Evolutionary conservation across 2,113 vertebrate genomes (phyloP), one percentile per base, ranked within the genome.

Genomic region (Boleophthalmus pectinirostris): DNA sequence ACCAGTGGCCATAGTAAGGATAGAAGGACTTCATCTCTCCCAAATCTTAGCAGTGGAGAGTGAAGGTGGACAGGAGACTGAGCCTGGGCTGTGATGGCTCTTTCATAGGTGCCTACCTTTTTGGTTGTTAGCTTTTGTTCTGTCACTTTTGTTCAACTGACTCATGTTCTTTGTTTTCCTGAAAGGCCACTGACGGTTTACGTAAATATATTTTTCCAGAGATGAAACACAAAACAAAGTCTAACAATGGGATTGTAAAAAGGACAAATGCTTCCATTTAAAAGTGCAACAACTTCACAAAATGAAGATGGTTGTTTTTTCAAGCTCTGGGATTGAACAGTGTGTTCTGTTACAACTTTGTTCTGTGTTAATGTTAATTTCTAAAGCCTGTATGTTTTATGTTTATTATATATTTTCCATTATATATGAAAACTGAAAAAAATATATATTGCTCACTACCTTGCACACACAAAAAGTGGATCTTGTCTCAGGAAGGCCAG

Each of bases 321-420:
- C 95, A 95, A 96, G 95, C 96, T 97, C 96, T 96, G 96, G 97
- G 96, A 96, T 94, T 83, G 95, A 96, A 94, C 95, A 94, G 95
- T 94, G 95, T 78, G 86, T 91, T 90, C 78, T 90, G 85, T 92
- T 93, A 88, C 90, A 86, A 85, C 90, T 84, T 87, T 81, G 78
- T 88, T 88, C 78, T 82, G 80, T 89, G 86, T 89, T 89, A 79
- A 88, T 92, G 84, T 92, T 87, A 82, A 90, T 92, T 90, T 91
- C 83, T 84, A 82, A 93, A 91, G 90, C 83, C 85, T 92, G 85
- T 91, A 79, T 79, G 82, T 89, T 90, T 88, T 85, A 77, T 87
- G 85, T 92, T 85, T 73, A 88, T 85, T 88, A 85, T 87, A 74
- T 87, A 81, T 88, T 74, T 82, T 89, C 78, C 77, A 71, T 86